Evolutionary conservation across 1,140 invertebrate genomes (phyloP), one percentile per base, ranked within the genome.

Genomic region (Radopholus similis): DNA sequence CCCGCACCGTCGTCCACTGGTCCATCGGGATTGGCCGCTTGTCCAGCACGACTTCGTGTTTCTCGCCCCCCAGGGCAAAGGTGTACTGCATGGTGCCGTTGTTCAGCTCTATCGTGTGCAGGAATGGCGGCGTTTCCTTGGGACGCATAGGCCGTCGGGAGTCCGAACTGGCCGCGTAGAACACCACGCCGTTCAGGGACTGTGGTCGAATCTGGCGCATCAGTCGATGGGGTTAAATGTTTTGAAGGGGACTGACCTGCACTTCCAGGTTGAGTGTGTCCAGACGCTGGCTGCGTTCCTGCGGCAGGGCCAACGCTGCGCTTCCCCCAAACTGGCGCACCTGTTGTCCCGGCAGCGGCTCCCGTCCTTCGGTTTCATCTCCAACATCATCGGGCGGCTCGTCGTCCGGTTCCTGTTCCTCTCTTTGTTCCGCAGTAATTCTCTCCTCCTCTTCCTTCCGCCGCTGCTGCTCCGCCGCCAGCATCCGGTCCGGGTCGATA

Each of bases 201-300:
- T 49, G 59, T 26, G 59, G 59, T 15, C 42, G 18, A 1, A 62
- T 49, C 38, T 60, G 35, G 40, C 30, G 30, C 9, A 8, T 18
- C 6, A 4, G 44, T 5, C n/a, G 26, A 47, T 6, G 44, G 4
- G 44, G n/a, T 8, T 23, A 47, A 15, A n/a, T 18, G 42, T n/a
- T 44, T 35, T 30, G 2, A 44, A 59, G 40, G 34, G 28, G 13
- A 34, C 23, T 59, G n/a, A 60, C 57, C 32, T 62, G 59, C 34
- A 62, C 21, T 42, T 62, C 59, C 59, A 62, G n/a, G 21, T 49
- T 49, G 21, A 62, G n/a, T 13, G 28, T 34, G n/a, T 62, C 40
- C 28, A 62, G 28, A 47, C 40, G 28, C 23, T 40, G 28, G 21
- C 32, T 42, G 2, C 23, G 40, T 23, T 62, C 59, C 49, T 35